Evolutionary conservation across 1,140 invertebrate genomes (phyloP), one percentile per base, ranked within the genome.

Genomic region (Cotesia chilonis): DNA sequence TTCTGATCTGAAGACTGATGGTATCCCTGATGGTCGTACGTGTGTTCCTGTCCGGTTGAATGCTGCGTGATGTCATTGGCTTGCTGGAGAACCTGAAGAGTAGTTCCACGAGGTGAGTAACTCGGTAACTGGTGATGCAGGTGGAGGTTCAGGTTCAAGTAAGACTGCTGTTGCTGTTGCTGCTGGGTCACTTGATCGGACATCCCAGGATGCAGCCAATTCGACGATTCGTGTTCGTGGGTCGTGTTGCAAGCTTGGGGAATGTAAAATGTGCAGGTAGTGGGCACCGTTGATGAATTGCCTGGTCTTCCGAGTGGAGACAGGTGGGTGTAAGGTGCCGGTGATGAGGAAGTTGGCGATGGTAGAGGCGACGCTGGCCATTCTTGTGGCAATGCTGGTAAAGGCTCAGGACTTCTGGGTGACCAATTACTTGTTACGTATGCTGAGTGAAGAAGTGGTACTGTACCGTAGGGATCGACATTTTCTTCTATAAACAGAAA

Each of bases 121-220:
- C 68, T 77, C 0, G 86, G 82, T 75, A 87, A 85, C 52, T 87
- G 86, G 73, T 87, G 86, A 70, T 87, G 86, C 6, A 87, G 65
- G 68, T 87, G 86, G 0, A 87, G 80, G 66, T 87, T 87, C 5
- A 87, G 67, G 72, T 87, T 87, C 4, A 87, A 77, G 38, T 87
- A 87, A 0, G 86, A 83, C 38, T 84, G 82, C 10, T 83, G 75
- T 12, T 77, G 80, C 0, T 85, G 82, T 36, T 84, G 82, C 12
- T 83, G 75, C 12, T 77, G 80, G 36, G 83, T 81, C 67, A 81
- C 80, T 20, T 83, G 82, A 54, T 84, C 82, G 3, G 78, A 75
- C 0, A 85, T 68, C 0, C 77, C 72, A 0, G 86, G 80, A 54
- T 87, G 86, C 4, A 87, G 71, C 86, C 86, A 87, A 9, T 79